Conservation (phyloP, 2,797 vertebrate genomes). For the Myotis planiceps region DNA sequence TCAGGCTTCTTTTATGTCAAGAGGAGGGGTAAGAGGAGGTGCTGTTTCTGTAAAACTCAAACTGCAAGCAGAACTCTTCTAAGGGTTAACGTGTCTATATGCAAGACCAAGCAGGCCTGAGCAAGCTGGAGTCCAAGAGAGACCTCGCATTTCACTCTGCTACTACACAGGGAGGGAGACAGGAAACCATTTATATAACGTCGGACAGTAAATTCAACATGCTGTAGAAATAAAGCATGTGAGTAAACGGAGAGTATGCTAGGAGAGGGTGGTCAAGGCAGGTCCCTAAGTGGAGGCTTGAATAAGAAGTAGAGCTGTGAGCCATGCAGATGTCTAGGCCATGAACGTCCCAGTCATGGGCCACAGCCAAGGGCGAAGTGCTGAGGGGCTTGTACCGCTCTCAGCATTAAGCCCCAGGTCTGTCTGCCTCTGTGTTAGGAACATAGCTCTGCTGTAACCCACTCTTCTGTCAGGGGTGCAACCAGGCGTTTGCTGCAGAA, state of each 20-base stretch:
- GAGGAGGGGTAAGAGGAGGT: neutral
- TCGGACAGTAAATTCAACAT: neutral
- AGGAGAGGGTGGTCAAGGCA: neutral
- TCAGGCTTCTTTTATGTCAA: neutral
- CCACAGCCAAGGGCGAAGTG: neutral
- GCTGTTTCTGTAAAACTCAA: neutral
- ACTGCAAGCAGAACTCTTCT: neutral
- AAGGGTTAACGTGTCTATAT: neutral
- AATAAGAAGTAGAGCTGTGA: neutral
- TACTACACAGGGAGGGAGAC: neutral
- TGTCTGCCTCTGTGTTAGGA: neutral
- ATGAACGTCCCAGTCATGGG: neutral
- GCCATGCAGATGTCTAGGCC: accelerated
- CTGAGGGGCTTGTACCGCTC: neutral
- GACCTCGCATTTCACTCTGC: neutral
- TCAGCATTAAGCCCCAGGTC: neutral
- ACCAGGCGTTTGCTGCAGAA: neutral
- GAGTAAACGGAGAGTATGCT: neutral
- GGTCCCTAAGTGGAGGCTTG: neutral
- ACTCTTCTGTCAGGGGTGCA: neutral
- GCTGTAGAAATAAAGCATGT: neutral
- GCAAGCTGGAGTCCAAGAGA: neutral
- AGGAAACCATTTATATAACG: neutral
- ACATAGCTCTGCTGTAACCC: neutral
- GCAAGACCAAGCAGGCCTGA: neutral